Evolutionary conservation across 2,888 invertebrate genomes (phyloP), one percentile per base, ranked within the genome.

Genomic region (Bellardia pandia): DNA sequence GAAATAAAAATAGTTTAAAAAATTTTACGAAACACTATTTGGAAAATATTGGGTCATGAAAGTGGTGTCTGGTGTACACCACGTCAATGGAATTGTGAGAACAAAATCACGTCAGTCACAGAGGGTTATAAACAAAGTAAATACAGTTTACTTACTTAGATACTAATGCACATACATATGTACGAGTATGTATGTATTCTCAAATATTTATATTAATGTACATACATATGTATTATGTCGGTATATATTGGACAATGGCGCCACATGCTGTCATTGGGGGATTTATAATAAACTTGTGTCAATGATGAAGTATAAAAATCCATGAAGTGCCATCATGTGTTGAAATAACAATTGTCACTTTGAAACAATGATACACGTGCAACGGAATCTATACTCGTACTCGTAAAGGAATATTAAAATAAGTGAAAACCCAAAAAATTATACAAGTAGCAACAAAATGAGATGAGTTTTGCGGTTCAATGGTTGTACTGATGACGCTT

Each of bases 241-340:
- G n/a, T 8, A 53, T 16, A 23, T 23, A 23, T 56, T 56, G 23
- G 9, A 56, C 56, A 56, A 23, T 56, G 56, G 56, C 23, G 56
- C 56, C 56, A 23, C 9, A 23, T 16, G 56, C 56, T 56, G 56
- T 23, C 56, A 56, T 56, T 56, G 23, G 9, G 23, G 23, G 56
- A 56, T 56, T 56, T 23, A 56, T 56, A 56, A 56, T 23, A 56
- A 56, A 56, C 56, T 56, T 56, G 23, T 56, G 56, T 56, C 23
- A 56, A 23, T 23, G 23, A 56, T 56, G 23, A 56, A 56, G 56
- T 23, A 37, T 37, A 56, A 56, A 56, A 56, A 56, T 56, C 56
- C 56, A 56, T 56, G 14, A 56, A 56, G 23, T 23, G 23, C 23
- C 23, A 23, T 56, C 56, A 56, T 56, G 23, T 56, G 56, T 56